Percentiles rank a stretch among this genome's conserved stretches.
Evolutionary conservation across 2,888 invertebrate species (phyloP).

Genomic region (Lasioglossum zephyrum): DNA sequence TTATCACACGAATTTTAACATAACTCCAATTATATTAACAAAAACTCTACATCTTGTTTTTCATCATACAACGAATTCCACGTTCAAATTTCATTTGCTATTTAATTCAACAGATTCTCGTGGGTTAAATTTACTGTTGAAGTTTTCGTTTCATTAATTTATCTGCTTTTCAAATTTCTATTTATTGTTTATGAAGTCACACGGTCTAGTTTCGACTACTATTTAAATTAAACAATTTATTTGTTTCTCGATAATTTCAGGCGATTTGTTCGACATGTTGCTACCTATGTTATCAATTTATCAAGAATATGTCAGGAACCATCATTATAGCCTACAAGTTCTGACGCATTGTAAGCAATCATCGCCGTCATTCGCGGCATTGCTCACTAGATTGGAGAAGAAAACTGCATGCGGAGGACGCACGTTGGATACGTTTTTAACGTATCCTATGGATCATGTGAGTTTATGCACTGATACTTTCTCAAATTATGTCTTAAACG

Average conservation of each 20-base stretch:
- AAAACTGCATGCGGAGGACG: conserved; percentile 94
- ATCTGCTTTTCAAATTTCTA: background rate
- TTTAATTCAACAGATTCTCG: background rate
- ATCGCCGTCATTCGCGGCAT: conserved; percentile 90
- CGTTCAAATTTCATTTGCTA: background rate
- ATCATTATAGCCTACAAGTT: conserved; percentile 96
- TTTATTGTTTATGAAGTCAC: background rate
- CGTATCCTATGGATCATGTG: conserved; percentile 98
- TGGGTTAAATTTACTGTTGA: background rate
- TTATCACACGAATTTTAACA: background rate
- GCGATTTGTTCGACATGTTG: conserved; percentile 97
- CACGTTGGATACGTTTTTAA: conserved; percentile 94
- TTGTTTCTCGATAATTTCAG: conserved; percentile 84
- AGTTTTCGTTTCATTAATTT: background rate
- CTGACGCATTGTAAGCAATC: conserved; percentile 96
- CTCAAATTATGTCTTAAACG: background rate
- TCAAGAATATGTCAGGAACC: conserved; percentile 97
- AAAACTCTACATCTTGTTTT: too few relatives aligned
- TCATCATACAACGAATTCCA: background rate
- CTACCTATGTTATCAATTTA: conserved; percentile 97
- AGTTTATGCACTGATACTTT: background rate
- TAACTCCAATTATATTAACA: background rate
- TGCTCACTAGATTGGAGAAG: conserved; percentile 92
- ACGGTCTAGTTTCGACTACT: background rate
- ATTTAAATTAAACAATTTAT: background rate